These are phyloP conservation scores for Uloborus plumipes DNA, from an alignment of 2,888 invertebrate species.

Conservation along the genomic window DNA sequence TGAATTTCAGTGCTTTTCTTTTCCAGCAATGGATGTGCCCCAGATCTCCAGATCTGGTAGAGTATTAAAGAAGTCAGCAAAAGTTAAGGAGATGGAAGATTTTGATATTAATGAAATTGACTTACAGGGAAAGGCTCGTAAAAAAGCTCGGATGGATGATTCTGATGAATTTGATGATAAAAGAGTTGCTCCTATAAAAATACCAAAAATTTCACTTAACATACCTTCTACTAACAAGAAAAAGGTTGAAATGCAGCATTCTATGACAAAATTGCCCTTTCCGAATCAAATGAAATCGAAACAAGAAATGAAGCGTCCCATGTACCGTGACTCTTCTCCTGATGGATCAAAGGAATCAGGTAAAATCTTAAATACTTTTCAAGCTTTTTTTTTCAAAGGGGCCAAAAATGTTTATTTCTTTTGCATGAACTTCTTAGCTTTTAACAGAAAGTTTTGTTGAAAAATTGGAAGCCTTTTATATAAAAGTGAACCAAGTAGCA, in stretches of 20 bases:
- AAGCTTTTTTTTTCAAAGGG: too few relatives aligned
- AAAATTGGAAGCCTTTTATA: too few relatives aligned
- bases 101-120: conserved; percentile 57
- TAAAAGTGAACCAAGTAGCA: too few relatives aligned
- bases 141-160: conserved; percentile 32
- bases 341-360: conserved; percentile 53
- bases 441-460: too few relatives aligned
- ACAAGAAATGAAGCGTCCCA: conserved; percentile 3
- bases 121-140: conserved; percentile 43
- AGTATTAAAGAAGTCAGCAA: conserved; percentile 94
- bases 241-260: not conserved
- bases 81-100: conserved; percentile 93
- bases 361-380: not conserved
- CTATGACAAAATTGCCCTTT: conserved; percentile 12
- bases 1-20: not conserved
- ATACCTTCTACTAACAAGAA: conserved; percentile 19
- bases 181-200: conserved; percentile 60
- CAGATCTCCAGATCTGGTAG: conserved; percentile 90
- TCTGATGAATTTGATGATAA: conserved; percentile 51
- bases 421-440: too few relatives aligned
- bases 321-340: conserved; percentile 40
- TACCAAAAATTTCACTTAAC: conserved; percentile 46
- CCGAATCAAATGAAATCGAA: conserved; percentile 24
- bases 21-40: conserved; percentile 55
- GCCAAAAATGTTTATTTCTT: too few relatives aligned